A percentile compares a stretch with the other conserved stretches of the same genome.
phyloP scores from a whole-genome alignment of 2,797 vertebrate species.

The Micromesistius poutassou region DNA sequence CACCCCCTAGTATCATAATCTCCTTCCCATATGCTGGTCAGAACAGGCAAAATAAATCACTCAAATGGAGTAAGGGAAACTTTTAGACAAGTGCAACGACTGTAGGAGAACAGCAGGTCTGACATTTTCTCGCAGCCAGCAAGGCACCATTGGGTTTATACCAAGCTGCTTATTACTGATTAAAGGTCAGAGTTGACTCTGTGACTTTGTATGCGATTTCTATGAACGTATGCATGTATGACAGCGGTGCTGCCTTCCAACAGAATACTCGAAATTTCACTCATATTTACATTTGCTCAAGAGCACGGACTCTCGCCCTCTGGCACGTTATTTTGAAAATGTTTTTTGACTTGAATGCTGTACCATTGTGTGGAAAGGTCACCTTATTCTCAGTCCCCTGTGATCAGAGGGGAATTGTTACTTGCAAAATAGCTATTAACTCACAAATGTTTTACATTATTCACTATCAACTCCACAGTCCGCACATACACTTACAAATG shows the following conservation, averaged over 20 bases:
- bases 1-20: not conserved
- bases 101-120: slow-evolving; percentile 19
- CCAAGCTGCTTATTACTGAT: slow-evolving; percentile 26
- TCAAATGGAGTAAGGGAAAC: slow-evolving; percentile 11
- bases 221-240: not conserved
- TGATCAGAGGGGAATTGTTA: not conserved
- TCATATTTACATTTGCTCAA: not conserved
- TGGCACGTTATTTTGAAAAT: not conserved
- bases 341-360: not conserved
- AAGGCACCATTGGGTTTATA: slow-evolving; percentile 10
- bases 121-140: slow-evolving; percentile 15
- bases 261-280: not conserved
- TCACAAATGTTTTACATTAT: not conserved
- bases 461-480: not conserved
- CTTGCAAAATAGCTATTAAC: not conserved
- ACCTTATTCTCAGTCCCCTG: not conserved
- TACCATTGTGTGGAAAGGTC: not conserved
- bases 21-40: not conserved
- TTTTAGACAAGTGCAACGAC: not conserved
- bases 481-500: not conserved
- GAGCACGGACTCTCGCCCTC: not conserved
- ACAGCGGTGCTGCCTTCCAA: not conserved
- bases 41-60: slow-evolving; percentile 10
- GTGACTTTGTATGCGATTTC: slow-evolving; percentile 2
- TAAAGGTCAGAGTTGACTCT: slow-evolving; percentile 12